phyloP scores from a whole-genome alignment of 2,797 vertebrate species.

The Apogon talboti region DNA sequence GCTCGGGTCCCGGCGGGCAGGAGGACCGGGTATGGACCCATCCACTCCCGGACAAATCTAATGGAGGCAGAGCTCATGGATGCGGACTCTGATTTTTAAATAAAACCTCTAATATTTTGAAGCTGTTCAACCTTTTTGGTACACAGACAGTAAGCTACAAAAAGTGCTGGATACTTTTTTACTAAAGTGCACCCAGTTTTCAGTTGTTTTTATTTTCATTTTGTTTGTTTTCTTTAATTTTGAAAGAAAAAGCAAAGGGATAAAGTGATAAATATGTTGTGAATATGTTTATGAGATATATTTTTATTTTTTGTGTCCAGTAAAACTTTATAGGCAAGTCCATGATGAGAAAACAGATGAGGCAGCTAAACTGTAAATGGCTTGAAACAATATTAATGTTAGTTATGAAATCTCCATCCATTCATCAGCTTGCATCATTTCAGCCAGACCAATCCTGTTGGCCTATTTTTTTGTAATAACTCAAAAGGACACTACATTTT shows the following conservation, averaged over 20 bases:
- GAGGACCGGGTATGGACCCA: conserved; percentile 82
- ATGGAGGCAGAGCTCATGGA: conserved; percentile 95
- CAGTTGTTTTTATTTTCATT: conserved; percentile 7
- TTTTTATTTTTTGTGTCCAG: conserved; percentile 55
- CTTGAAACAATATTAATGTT: conserved; percentile 53
- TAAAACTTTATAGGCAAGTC: conserved; percentile 63
- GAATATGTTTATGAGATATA: conserved; percentile 61
- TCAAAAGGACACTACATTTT: neutral
- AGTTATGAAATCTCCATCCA: conserved; percentile 12
- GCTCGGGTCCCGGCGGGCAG: conserved; percentile 82
- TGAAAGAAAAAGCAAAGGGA: conserved; percentile 34
- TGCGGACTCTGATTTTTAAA: conserved; percentile 92
- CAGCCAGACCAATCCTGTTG: neutral
- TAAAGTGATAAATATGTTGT: conserved; percentile 57
- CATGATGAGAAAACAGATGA: conserved; percentile 43
- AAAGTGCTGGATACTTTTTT: conserved; percentile 85
- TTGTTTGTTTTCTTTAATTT: conserved; percentile 5
- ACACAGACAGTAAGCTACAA: conserved; percentile 66
- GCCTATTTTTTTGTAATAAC: conserved; percentile 2
- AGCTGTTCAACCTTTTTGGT: conserved; percentile 21
- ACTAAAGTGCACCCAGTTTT: conserved; percentile 52
- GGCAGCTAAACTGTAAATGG: conserved; percentile 76
- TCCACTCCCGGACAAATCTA: conserved; percentile 94
- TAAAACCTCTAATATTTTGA: neutral
- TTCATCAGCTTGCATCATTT: conserved; percentile 3